Conservation (phyloP, 1,140 invertebrate genomes). For the Yoshiicerus persimilis region DNA sequence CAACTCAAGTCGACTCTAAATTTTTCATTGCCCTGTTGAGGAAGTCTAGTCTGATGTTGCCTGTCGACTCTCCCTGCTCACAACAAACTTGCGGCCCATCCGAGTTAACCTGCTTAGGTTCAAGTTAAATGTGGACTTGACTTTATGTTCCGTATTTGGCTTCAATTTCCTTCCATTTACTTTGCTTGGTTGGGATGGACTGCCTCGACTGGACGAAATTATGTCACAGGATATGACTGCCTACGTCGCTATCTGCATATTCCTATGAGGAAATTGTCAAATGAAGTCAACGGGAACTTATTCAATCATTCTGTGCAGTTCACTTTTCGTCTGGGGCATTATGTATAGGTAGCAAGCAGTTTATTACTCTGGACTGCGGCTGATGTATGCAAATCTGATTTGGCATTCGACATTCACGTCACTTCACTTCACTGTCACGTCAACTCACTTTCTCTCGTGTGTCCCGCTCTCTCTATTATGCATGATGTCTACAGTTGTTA, state of each 20-base stretch:
- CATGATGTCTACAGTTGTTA: too few relatives aligned
- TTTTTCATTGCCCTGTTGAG: constrained; percentile 7
- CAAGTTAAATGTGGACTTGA: neutral
- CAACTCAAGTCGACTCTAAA: constrained; percentile 28
- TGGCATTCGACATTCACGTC: neutral
- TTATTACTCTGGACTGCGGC: neutral
- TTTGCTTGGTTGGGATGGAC: neutral
- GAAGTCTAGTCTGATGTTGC: neutral
- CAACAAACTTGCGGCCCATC: neutral
- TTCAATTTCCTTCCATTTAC: neutral
- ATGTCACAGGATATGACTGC: neutral
- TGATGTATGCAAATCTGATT: neutral
- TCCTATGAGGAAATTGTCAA: neutral
- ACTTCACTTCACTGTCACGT: neutral
- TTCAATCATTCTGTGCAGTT: too few relatives aligned
- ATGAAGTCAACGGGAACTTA: neutral
- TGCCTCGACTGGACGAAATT: too few relatives aligned
- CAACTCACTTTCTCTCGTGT: neutral
- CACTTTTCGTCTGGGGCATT: too few relatives aligned
- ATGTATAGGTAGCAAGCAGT: too few relatives aligned
- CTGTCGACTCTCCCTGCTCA: neutral
- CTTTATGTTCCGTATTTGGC: neutral
- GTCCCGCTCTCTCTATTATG: neutral
- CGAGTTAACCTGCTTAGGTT: neutral
- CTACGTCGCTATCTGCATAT: neutral